phyloP scores from a whole-genome alignment of 2,888 invertebrate species.

The Melanostoma scalare region DNA sequence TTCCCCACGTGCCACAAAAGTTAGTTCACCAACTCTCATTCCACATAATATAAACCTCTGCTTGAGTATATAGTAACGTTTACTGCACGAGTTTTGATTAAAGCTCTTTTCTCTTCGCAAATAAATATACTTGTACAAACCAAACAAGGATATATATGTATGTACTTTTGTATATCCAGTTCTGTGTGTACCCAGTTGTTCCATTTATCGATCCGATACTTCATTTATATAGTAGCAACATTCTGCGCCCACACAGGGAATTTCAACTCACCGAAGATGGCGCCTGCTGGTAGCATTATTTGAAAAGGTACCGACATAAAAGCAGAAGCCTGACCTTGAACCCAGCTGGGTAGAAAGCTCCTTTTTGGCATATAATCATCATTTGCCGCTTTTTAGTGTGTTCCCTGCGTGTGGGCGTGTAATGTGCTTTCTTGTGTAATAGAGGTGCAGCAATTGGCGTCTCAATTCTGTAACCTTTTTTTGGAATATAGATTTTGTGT shows the following conservation, averaged over 20 bases:
- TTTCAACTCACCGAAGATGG: constrained; percentile 23
- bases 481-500: not conserved
- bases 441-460: constrained; percentile 44
- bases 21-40: constrained; percentile 23
- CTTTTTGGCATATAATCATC: constrained; percentile 24
- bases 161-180: constrained; percentile 20
- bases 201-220: constrained; percentile 59
- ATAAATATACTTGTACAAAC: constrained; percentile 16
- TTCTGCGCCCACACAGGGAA: constrained; percentile 38
- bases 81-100: constrained; percentile 47
- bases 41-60: not conserved
- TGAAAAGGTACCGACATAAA: constrained; percentile 54
- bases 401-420: constrained; percentile 50
- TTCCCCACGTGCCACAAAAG: constrained; percentile 22
- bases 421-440: constrained; percentile 18
- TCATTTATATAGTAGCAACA: constrained; percentile 40
- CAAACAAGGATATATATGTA: constrained; percentile 38
- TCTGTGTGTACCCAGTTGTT: constrained; percentile 15
- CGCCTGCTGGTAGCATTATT: constrained; percentile 23
- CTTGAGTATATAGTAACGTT: constrained; percentile 3
- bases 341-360: constrained; percentile 66
- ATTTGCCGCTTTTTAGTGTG: constrained; percentile 22
- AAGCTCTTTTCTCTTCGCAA: constrained; percentile 42
- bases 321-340: constrained; percentile 61
- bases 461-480: constrained; percentile 11